These are phyloP conservation scores for Phalera bucephala DNA, from an alignment of 2,888 invertebrate species.

Conservation along the genomic window DNA sequence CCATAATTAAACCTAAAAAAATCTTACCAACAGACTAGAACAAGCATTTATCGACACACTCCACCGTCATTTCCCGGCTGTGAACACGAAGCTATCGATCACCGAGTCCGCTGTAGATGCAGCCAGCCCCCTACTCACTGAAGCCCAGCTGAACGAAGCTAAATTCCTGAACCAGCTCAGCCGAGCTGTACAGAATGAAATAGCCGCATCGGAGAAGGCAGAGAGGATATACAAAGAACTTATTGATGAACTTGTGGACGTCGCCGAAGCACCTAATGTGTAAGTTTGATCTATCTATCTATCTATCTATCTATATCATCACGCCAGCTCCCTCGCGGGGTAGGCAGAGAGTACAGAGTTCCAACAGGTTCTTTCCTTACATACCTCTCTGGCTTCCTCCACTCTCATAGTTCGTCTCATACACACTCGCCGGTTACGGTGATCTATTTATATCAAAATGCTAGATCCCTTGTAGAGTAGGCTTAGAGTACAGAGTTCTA, in stretches of 20 bases:
- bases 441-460: too few species aligned
- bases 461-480: too few species aligned
- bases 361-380: too few species aligned
- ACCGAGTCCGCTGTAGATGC: conserved; percentile 74
- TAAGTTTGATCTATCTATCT: conserved; percentile 38
- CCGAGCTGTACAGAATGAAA: conserved; percentile 59
- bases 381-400: too few species aligned
- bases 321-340: too few species aligned
- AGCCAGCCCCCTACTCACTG: conserved; percentile 72
- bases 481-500: too few species aligned
- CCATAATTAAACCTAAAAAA: too few species aligned
- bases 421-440: too few species aligned
- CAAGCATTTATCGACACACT: conserved; percentile 80
- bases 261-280: conserved; percentile 68
- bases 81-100: conserved; percentile 83
- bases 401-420: too few species aligned
- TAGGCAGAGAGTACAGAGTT: too few species aligned
- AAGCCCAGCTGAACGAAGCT: conserved; percentile 51
- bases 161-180: conserved; percentile 38
- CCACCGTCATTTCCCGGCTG: conserved; percentile 84
- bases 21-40: conserved; percentile 69
- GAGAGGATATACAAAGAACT: conserved; percentile 79
- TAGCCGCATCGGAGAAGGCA: conserved; percentile 65
- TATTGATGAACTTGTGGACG: conserved; percentile 79
- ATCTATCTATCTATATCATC: too few species aligned